Percentiles rank a stretch among this genome's conserved stretches.
Evolutionary conservation across 1,140 invertebrate genomes (phyloP).

Genomic region (Monomorium pharaonis): DNA sequence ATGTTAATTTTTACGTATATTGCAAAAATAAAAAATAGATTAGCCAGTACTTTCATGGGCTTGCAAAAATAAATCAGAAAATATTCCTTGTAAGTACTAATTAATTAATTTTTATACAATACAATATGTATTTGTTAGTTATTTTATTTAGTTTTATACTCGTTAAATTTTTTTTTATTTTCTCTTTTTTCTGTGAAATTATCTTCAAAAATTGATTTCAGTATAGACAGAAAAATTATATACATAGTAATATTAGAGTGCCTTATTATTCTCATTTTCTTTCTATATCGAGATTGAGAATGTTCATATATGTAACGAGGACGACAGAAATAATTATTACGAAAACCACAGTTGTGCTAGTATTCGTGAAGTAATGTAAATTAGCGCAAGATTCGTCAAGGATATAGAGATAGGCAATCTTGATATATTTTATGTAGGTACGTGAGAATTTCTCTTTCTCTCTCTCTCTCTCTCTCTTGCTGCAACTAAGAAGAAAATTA

Average conservation of each 20-base stretch:
- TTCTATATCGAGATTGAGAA: slow-evolving; percentile 13
- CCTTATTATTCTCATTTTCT: slow-evolving; percentile 17
- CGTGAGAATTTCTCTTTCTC: not conserved
- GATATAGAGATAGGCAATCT: slow-evolving; percentile 15
- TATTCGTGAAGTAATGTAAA: slow-evolving; percentile 62
- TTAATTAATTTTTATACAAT: not conserved
- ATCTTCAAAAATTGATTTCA: slow-evolving; percentile 59
- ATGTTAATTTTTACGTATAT: not conserved
- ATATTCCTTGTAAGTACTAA: not conserved
- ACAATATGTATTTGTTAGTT: not conserved
- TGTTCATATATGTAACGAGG: slow-evolving; percentile 8
- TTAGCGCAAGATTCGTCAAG: slow-evolving; percentile 53
- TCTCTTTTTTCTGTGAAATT: not conserved
- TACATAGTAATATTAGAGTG: not conserved
- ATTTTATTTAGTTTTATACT: not conserved
- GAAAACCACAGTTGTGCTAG: slow-evolving; percentile 69
- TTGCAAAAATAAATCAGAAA: not conserved
- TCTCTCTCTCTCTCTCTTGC: too few species aligned
- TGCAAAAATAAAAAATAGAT: not conserved
- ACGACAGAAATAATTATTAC: slow-evolving; percentile 63
- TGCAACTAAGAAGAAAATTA: not conserved
- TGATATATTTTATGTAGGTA: not conserved
- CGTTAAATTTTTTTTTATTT: not conserved
- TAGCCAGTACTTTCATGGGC: not conserved
- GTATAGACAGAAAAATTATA: slow-evolving; percentile 22